Base-by-base conservation (phyloP, 2,888 invertebrate genomes). In the Spodoptera exigua region DNA sequence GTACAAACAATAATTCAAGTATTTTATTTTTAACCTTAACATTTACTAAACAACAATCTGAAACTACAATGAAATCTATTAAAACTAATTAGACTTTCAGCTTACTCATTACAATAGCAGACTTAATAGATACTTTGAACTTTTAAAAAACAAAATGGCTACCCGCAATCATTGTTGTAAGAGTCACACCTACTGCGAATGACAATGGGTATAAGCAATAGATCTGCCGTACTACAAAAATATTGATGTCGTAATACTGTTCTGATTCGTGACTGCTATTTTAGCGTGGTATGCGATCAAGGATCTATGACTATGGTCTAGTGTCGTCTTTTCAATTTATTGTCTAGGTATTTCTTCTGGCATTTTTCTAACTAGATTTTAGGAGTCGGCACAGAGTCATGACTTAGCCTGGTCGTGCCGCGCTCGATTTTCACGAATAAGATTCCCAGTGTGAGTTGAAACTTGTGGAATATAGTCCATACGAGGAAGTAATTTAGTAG, bases 221-320 rank as follows among this genome's bases (percentile, higher is more conserved):
- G 61, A 66, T 63, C 49, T 41, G 74, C 61, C 61, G 61, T 59
- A 49, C 61, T 69, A 49, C 45, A 51, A 57, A 61, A 57, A 61
- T 66, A 72, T 53, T 46, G 49, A 67, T 76, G 79, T 80, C 56
- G 79, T 74, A 79, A 80, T 69, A 52, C 35, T 61, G 60, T 61
- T 67, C 60, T 41, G 16, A 55, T 39, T 79, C 80, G 78, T 78
- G 81, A 80, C 76, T 61, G 7, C 56, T 55, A 41, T 57, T 62
- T 45, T 40, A 35, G 45, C 54, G n/a, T 59, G 58, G 48, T 40
- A 47, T 65, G 56, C 40, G 53, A 56, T 43, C 54, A 56, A 68
- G 59, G 49, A 43, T 36, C 9, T 37, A 16, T 35, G 14, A 27
- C 11, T 35, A 44, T 32, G 9, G 16, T 49, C 11, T 7, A 3